Percentiles rank a stretch among this genome's conserved stretches.
Conservation (phyloP, 2,113 vertebrate species). For the Ctenomys sociabilis region DNA sequence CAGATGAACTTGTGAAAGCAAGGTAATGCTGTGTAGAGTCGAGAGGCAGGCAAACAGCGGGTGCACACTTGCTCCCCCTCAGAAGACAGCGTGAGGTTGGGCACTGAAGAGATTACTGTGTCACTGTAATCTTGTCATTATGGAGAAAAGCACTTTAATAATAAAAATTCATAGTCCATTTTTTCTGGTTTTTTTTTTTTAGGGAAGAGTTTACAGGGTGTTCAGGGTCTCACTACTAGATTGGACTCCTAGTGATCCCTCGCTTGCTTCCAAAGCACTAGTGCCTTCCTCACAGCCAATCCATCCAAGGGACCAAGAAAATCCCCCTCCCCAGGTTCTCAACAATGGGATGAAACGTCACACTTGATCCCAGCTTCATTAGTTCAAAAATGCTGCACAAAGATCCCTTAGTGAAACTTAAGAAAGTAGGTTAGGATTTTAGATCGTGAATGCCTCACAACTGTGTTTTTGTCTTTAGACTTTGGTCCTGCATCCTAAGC, state of each 20-base stretch:
- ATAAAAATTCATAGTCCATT: no score
- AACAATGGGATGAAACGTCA: background rate
- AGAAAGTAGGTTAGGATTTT: background rate
- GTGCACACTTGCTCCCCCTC: background rate
- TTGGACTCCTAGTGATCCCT: no score
- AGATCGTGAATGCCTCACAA: background rate
- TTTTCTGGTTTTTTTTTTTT: no score
- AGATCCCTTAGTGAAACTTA: background rate
- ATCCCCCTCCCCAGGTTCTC: background rate
- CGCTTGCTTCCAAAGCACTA: background rate
- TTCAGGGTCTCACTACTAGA: no score
- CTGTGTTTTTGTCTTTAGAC: background rate
- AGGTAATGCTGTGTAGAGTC: background rate
- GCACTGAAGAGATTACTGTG: no score
- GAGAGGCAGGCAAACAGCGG: background rate
- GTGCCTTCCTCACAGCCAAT: background rate
- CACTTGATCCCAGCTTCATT: background rate
- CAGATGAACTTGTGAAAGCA: conserved; percentile 26
- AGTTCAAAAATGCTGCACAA: background rate
- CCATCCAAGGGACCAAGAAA: background rate
- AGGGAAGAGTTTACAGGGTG: no score
- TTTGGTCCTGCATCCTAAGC: background rate
- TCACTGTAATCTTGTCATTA: no score
- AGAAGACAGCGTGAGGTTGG: no score
- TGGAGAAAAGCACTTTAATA: no score